phyloP scores from a whole-genome alignment of 2,888 invertebrate species.

The Euphydryas editha region DNA sequence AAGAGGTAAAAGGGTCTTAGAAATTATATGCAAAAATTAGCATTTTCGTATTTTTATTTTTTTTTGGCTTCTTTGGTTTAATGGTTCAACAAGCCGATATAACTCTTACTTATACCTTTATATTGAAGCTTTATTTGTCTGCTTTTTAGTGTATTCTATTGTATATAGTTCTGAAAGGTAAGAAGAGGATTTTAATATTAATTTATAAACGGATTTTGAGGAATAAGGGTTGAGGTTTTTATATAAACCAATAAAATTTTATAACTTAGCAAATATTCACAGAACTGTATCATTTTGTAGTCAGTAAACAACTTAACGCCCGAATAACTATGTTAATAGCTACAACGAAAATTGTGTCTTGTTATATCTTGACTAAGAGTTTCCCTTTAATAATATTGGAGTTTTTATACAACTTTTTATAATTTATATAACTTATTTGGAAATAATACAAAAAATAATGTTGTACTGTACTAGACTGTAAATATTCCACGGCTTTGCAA shows the following conservation, averaged over 20 bases:
- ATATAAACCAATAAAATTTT: no score
- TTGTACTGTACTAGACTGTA: no score
- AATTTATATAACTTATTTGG: no score
- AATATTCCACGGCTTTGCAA: no score
- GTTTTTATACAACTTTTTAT: background rate
- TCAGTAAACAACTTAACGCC: slow-evolving; percentile 72
- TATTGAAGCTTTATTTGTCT: background rate
- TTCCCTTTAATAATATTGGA: slow-evolving; percentile 26
- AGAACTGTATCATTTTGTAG: slow-evolving; percentile 47
- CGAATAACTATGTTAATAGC: slow-evolving; percentile 74
- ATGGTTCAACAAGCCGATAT: slow-evolving; percentile 3
- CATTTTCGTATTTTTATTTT: background rate
- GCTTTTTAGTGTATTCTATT: background rate
- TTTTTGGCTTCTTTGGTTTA: background rate
- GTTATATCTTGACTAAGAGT: slow-evolving; percentile 45
- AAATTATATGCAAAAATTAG: slow-evolving; percentile 3
- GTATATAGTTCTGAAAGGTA: no score
- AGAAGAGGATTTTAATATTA: no score
- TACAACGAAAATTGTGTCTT: slow-evolving; percentile 65
- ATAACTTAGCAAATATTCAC: slow-evolving; percentile 41
- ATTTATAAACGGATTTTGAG: no score
- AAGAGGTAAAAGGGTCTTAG: background rate
- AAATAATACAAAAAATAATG: no score
- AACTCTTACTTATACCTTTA: background rate
- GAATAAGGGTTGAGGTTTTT: no score